These are phyloP conservation scores for Lamellibrachia columna DNA, from an alignment of 2,888 invertebrate species.

Conservation along the genomic window DNA sequence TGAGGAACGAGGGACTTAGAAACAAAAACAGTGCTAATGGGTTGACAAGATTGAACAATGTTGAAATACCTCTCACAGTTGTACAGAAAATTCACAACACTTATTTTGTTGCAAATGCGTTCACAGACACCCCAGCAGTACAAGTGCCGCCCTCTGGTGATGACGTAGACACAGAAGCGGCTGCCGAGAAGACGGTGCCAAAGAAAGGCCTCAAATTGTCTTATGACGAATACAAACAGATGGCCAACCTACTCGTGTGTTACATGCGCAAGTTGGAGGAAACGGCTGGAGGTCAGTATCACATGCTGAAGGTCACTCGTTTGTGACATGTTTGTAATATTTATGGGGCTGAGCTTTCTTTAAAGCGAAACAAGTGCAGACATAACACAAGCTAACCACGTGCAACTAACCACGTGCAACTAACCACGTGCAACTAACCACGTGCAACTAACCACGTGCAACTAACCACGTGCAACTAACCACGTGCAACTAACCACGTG, in stretches of 20 bases:
- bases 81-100: background rate
- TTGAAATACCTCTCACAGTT: no score
- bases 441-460: no score
- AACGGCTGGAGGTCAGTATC: conserved; percentile 48
- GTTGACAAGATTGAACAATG: no score
- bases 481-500: no score
- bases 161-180: background rate
- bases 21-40: no score
- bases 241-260: conserved; percentile 90
- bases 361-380: no score
- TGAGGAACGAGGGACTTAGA: no score
- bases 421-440: no score
- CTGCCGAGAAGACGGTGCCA: conserved; percentile 24
- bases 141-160: background rate
- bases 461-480: no score
- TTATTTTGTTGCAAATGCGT: background rate
- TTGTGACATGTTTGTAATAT: background rate
- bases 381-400: no score
- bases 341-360: background rate
- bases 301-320: background rate
- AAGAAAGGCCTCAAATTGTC: conserved; percentile 71
- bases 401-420: no score
- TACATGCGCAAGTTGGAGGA: conserved; percentile 88
- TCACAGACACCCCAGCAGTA: background rate
- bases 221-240: conserved; percentile 91